Evolutionary conservation across 1,140 invertebrate genomes (phyloP).

Genomic region (Zelostemma sp.): DNA sequence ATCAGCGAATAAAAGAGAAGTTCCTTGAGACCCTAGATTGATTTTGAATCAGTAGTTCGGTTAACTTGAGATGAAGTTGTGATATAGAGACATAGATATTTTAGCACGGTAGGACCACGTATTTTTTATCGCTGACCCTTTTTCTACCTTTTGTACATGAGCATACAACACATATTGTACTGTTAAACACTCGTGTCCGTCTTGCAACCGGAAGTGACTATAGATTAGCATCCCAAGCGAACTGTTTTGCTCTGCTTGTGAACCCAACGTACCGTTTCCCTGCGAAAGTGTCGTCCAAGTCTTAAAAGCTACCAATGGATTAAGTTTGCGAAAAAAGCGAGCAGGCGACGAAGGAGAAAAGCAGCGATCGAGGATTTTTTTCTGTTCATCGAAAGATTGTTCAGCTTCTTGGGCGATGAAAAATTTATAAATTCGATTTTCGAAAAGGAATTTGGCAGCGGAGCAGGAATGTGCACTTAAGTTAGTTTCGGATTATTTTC

Average conservation of each 20-base stretch:
- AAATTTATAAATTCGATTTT: background rate
- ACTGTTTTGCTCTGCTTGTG: conserved; percentile 34
- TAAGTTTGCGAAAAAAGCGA: background rate
- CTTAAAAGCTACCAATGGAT: background rate
- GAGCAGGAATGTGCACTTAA: conserved; percentile 13
- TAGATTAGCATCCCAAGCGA: conserved; percentile 38
- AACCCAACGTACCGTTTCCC: conserved; percentile 28
- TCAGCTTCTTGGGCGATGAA: conserved; percentile 18
- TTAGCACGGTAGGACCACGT: too few species aligned
- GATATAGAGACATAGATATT: too few species aligned
- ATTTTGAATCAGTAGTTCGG: background rate
- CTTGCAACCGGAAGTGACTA: conserved; percentile 30
- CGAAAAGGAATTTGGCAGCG: conserved; percentile 36
- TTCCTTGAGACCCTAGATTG: background rate
- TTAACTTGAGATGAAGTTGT: too few species aligned
- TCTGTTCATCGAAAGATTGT: conserved; percentile 18
- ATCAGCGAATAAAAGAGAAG: too few species aligned
- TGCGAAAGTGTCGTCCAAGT: conserved; percentile 1
- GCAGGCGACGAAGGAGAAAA: conserved; percentile 3
- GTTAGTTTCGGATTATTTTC: conserved; percentile 30
- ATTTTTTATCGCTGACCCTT: conserved; percentile 1
- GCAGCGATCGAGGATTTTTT: conserved; percentile 14
- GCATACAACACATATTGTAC: conserved; percentile 18
- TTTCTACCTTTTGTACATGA: conserved; percentile 8
- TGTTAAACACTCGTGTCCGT: conserved; percentile 36